Conservation (phyloP, 2,113 vertebrate genomes). For the Xyrauchen texanus region DNA sequence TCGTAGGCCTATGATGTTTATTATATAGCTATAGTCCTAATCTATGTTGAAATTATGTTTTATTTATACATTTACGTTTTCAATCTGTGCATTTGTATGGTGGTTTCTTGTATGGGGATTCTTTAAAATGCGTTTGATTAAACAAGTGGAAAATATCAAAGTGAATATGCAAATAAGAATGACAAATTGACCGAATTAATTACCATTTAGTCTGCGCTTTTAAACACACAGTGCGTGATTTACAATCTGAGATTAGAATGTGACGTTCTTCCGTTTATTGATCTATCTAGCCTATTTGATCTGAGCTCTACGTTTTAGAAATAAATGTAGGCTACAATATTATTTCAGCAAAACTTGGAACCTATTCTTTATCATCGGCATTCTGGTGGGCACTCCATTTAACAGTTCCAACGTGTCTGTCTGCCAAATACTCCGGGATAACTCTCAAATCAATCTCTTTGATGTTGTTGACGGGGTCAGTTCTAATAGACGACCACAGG, state of each 20-base stretch:
- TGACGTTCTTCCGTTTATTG: background rate
- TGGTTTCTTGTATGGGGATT: too few relatives aligned
- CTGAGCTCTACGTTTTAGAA: background rate
- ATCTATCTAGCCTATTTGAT: background rate
- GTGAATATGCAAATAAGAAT: conserved; percentile 55
- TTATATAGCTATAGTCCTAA: too few relatives aligned
- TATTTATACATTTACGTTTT: too few relatives aligned
- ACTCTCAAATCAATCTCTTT: conserved; percentile 56
- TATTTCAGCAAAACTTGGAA: too few relatives aligned
- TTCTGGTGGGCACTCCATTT: conserved; percentile 27
- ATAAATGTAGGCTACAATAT: too few relatives aligned
- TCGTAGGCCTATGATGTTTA: too few relatives aligned
- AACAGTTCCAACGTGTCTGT: conserved; percentile 57
- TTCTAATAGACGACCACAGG: conserved; percentile 62
- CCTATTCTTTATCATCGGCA: too few relatives aligned
- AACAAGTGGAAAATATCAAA: conserved; percentile 61
- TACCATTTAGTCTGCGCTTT: conserved; percentile 56
- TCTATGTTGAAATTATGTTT: too few relatives aligned
- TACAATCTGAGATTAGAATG: conserved; percentile 53
- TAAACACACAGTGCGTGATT: conserved; percentile 59
- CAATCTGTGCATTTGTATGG: too few relatives aligned
- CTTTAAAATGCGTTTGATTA: conserved; percentile 66
- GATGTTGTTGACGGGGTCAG: conserved; percentile 62
- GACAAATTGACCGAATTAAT: conserved; percentile 62
- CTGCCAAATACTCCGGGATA: conserved; percentile 53